phyloP scores from a whole-genome alignment of 64 coral and sea anemone genomes.

The Pachyseris speciosa region DNA sequence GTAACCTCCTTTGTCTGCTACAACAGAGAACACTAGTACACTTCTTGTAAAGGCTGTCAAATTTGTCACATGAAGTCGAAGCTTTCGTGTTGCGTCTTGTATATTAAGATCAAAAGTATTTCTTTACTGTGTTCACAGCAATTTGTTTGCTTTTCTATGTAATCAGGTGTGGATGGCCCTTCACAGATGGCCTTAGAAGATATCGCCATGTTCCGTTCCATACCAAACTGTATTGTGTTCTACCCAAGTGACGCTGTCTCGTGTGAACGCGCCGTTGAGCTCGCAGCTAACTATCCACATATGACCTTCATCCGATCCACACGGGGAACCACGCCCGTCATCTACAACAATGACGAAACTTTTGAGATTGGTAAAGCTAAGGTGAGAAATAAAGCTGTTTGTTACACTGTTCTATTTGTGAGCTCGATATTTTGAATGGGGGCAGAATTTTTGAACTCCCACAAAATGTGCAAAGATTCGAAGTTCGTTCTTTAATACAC shows the following conservation, averaged over 20 bases:
- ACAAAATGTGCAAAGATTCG: no score
- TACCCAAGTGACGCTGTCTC: slow-evolving; percentile 97
- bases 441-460: no score
- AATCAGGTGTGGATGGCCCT: slow-evolving; percentile 91
- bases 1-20: no score
- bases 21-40: no score
- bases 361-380: slow-evolving; percentile 98
- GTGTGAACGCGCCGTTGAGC: slow-evolving; percentile 88
- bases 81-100: no score
- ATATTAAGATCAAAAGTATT: no score
- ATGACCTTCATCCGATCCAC: slow-evolving; percentile 92
- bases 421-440: no score
- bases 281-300: slow-evolving; percentile 81
- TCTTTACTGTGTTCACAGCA: neutral
- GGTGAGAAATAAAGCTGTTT: no score
- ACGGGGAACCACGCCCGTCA: slow-evolving; percentile 74
- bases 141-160: neutral
- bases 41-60: no score
- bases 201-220: slow-evolving; percentile 91
- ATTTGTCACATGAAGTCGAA: no score
- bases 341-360: slow-evolving; percentile 80
- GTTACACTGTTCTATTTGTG: no score
- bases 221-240: slow-evolving; percentile 92
- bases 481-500: no score
- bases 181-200: slow-evolving; percentile 99